phyloP scores from a whole-genome alignment of 1,140 invertebrate genomes.

The Battus philenor region DNA sequence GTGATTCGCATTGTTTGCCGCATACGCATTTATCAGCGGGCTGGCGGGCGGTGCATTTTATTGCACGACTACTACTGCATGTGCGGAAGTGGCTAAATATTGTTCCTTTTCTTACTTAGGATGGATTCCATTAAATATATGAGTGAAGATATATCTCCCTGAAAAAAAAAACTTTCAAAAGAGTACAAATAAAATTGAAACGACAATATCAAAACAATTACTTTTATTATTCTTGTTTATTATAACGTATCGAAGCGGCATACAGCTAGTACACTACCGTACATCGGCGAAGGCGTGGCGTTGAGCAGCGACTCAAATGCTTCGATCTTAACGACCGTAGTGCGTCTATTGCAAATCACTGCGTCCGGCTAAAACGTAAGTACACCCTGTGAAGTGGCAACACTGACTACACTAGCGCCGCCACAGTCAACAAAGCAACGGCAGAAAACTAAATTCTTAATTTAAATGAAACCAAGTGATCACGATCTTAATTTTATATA shows the following conservation, averaged over 20 bases:
- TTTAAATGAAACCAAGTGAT: conserved; percentile 13
- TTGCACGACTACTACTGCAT: too few species aligned
- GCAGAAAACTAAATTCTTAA: conserved; percentile 1
- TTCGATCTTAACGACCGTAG: conserved; percentile 1
- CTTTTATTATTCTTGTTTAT: conserved; percentile 70
- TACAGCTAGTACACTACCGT: conserved; percentile 66
- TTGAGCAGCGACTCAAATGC: conserved; percentile 8
- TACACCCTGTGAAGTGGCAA: conserved; percentile 21
- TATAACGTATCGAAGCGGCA: conserved; percentile 66
- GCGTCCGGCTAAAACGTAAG: neutral
- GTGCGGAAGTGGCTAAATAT: too few species aligned
- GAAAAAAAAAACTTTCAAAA: too few species aligned
- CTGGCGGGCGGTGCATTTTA: too few species aligned
- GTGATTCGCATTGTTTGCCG: too few species aligned
- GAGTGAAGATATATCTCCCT: too few species aligned
- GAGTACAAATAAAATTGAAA: conserved; percentile 23
- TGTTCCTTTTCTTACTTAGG: too few species aligned
- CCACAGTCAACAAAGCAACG: neutral
- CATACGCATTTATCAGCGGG: too few species aligned
- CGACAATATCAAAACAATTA: conserved; percentile 62
- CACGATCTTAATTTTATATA: conserved; percentile 11
- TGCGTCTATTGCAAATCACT: conserved; percentile 11
- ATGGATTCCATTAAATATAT: too few species aligned
- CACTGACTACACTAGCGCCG: conserved; percentile 29
- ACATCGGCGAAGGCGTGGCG: conserved; percentile 52